A percentile compares a stretch with the other conserved stretches of the same genome.
Evolutionary conservation across 2,113 vertebrate species (phyloP).

Genomic region (Phyllostomus discolor): DNA sequence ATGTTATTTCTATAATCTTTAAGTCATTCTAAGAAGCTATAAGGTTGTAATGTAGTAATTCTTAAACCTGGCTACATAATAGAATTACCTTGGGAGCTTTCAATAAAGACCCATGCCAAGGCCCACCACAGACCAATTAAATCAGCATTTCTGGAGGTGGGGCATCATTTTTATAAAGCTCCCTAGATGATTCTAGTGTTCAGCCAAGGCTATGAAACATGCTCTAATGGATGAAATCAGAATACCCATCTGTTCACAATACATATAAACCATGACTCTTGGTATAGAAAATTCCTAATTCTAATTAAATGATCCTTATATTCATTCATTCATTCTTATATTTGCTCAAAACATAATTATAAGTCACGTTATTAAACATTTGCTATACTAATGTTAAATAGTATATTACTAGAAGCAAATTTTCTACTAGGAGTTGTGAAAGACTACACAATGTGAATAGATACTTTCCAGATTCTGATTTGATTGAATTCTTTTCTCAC

Average conservation of each 20-base stretch:
- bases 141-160: slow-evolving; percentile 39
- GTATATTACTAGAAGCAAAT: not conserved
- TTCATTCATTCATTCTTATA: not conserved
- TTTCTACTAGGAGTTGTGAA: not conserved
- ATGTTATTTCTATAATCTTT: not conserved
- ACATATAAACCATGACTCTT: not conserved
- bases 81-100: slow-evolving; percentile 22
- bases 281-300: not conserved
- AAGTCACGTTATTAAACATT: not conserved
- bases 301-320: not conserved
- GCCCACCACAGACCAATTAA: slow-evolving; percentile 53
- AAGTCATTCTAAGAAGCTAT: not conserved
- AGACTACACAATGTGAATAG: not conserved
- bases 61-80: slow-evolving; percentile 14
- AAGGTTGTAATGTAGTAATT: not conserved
- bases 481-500: not conserved
- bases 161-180: slow-evolving; percentile 40
- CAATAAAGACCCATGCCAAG: slow-evolving; percentile 27
- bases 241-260: slow-evolving; percentile 43
- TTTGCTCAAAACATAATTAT: not conserved
- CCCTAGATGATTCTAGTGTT: slow-evolving; percentile 52
- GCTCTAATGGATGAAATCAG: slow-evolving; percentile 48
- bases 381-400: not conserved
- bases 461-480: not conserved
- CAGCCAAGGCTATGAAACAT: slow-evolving; percentile 29